These are phyloP conservation scores for Lytechinus variegatus DNA, from an alignment of 35 echinoderm and acorn worm genomes.

Conservation along the genomic window DNA sequence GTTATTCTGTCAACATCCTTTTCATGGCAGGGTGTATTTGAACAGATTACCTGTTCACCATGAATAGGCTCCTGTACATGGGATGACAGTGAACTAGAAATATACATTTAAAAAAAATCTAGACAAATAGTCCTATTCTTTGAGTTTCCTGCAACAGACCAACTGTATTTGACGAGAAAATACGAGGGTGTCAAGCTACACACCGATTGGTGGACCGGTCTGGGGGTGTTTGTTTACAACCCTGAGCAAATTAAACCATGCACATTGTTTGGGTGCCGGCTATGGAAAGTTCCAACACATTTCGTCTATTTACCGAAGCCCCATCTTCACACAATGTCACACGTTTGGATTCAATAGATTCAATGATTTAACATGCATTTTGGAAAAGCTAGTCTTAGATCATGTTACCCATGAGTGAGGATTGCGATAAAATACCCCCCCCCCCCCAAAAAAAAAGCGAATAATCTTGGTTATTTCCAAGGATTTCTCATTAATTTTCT, in stretches of 20 bases:
- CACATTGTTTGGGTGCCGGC: not conserved
- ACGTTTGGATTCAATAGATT: not conserved
- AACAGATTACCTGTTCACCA: not conserved
- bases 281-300: not conserved
- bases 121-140: not conserved
- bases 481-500: too few species aligned
- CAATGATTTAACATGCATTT: not conserved
- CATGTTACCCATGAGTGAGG: not conserved
- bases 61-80: not conserved
- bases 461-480: not conserved
- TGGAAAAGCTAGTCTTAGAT: not conserved
- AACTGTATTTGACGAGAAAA: not conserved
- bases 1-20: not conserved
- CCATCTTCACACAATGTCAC: not conserved
- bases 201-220: not conserved
- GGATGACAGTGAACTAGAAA: not conserved
- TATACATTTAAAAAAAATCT: not conserved
- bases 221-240: not conserved
- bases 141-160: not conserved
- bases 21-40: not conserved
- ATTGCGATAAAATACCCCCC: not conserved
- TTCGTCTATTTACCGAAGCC: not conserved
- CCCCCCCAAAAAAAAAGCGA: too few species aligned
- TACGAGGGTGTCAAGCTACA: not conserved
- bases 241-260: not conserved